phyloP scores from a whole-genome alignment of 2,113 vertebrate species.

The Macaca nemestrina region DNA sequence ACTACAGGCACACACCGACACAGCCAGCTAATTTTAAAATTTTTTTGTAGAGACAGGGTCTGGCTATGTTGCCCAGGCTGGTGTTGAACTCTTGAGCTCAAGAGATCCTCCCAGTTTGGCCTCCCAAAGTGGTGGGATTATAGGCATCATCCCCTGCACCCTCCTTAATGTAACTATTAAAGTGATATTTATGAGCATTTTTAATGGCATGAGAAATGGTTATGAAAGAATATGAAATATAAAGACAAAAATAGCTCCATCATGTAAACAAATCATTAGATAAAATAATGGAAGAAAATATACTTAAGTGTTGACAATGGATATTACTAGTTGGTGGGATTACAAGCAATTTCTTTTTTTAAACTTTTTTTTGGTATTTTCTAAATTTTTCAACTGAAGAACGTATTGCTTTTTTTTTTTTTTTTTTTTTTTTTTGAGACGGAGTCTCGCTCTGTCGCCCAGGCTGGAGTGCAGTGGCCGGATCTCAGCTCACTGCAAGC shows the following conservation, averaged over 20 bases:
- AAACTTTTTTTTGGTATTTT: not conserved
- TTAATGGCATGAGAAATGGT: constrained; percentile 18
- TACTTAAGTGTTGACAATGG: not conserved
- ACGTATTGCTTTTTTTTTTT: not conserved
- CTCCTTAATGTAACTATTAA: not conserved
- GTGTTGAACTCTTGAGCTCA: too few species aligned
- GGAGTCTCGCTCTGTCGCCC: too few species aligned
- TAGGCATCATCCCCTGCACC: too few species aligned
- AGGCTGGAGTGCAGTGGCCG: too few species aligned
- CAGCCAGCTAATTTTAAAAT: too few species aligned
- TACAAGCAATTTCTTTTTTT: constrained; percentile 2
- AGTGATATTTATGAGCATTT: constrained; percentile 5
- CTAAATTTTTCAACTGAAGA: constrained; percentile 15
- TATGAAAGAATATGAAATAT: not conserved
- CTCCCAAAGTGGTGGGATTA: too few species aligned
- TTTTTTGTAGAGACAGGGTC: too few species aligned
- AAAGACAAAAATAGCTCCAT: not conserved
- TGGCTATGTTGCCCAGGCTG: too few species aligned
- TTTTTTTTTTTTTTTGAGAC: too few species aligned
- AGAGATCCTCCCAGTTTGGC: too few species aligned
- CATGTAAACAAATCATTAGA: not conserved
- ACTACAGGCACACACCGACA: too few species aligned
- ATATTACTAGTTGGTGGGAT: constrained; percentile 7
- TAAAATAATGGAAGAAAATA: constrained; percentile 39
- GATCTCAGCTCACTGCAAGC: too few species aligned